Percentiles rank a stretch among this genome's conserved stretches.
These are phyloP conservation scores for Achlya flavicornis DNA, from an alignment of 2,888 invertebrate genomes.

Conservation along the genomic window DNA sequence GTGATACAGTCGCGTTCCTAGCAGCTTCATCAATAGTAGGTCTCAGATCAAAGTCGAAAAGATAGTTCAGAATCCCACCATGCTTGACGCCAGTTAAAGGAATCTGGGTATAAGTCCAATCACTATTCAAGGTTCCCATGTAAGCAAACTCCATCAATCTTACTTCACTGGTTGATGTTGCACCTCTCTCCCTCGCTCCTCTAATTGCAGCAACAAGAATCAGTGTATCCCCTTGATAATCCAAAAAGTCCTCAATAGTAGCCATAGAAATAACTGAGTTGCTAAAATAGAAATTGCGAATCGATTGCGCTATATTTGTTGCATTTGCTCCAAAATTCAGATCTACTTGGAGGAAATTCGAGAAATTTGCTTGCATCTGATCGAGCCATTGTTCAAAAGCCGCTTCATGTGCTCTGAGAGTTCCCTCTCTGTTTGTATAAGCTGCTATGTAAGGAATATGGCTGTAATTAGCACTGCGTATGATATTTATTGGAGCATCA, in stretches of 20 bases:
- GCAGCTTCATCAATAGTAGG: conserved; percentile 39
- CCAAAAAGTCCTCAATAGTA: conserved; percentile 65
- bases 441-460: conserved; percentile 67
- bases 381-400: conserved; percentile 51
- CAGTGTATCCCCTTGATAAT: conserved; percentile 68
- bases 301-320: conserved; percentile 40
- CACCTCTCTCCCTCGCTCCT: conserved; percentile 59
- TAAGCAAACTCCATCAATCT: conserved; percentile 65
- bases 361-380: conserved; percentile 65
- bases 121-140: conserved; percentile 57
- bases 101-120: conserved; percentile 61
- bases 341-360: conserved; percentile 65
- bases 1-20: conserved; percentile 44
- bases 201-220: conserved; percentile 61
- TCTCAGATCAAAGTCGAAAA: conserved; percentile 61
- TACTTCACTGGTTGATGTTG: conserved; percentile 53
- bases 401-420: conserved; percentile 61
- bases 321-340: conserved; percentile 48
- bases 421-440: conserved; percentile 68
- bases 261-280: conserved; percentile 50
- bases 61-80: conserved; percentile 64
- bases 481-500: conserved; percentile 60
- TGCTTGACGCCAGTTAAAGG: conserved; percentile 64
- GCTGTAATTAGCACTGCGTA: conserved; percentile 59
- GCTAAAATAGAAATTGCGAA: conserved; percentile 63